A percentile compares a stretch with the other conserved stretches of the same genome.
Evolutionary conservation across 1,140 invertebrate genomes (phyloP).

Genomic region (Caenorhabditis briggsae): DNA sequence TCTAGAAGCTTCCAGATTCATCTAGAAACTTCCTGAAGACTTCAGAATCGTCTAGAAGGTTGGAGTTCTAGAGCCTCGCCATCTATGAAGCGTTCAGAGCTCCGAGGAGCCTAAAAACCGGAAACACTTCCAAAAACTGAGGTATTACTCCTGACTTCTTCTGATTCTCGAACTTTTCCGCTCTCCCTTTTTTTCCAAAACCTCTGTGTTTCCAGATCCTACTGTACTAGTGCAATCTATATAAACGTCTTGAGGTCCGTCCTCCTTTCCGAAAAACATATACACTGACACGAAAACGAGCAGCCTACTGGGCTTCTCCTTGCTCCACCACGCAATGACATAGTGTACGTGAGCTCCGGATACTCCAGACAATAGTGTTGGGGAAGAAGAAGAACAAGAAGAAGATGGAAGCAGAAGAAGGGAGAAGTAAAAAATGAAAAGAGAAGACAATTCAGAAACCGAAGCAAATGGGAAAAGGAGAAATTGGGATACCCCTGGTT

Average conservation of each 20-base stretch:
- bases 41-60: too few species aligned
- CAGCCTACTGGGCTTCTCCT: constrained; percentile 20
- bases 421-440: constrained; percentile 4
- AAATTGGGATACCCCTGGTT: background rate
- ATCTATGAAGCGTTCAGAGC: too few species aligned
- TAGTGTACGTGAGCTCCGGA: constrained; percentile 39
- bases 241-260: background rate
- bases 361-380: constrained; percentile 43
- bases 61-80: too few species aligned
- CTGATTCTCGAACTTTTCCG: too few species aligned
- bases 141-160: too few species aligned
- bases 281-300: constrained; percentile 38
- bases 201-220: too few species aligned
- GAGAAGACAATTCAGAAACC: constrained; percentile 35
- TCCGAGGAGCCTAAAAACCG: too few species aligned
- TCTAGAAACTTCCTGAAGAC: too few species aligned
- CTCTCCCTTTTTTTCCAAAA: too few species aligned
- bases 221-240: background rate
- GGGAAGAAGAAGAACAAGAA: background rate
- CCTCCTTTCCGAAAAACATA: constrained; percentile 13
- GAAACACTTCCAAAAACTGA: too few species aligned
- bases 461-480: background rate
- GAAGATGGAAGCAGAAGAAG: constrained; percentile 22
- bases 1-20: too few species aligned
- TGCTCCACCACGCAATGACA: constrained; percentile 25